These are phyloP conservation scores for Colletes collaris DNA, from an alignment of 2,888 invertebrate species.

Conservation along the genomic window DNA sequence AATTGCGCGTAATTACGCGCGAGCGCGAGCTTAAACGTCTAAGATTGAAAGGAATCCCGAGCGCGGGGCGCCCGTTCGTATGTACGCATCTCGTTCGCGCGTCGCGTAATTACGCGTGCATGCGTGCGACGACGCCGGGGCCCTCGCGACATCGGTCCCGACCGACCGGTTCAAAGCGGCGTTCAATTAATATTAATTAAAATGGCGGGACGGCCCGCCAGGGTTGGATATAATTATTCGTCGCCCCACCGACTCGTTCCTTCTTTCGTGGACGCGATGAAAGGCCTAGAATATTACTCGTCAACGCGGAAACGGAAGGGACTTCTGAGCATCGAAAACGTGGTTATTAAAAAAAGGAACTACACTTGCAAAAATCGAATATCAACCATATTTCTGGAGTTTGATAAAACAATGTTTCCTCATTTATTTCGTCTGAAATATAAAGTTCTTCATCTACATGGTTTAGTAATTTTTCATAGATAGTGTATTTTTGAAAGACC, in stretches of 20 bases:
- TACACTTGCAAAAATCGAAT: too few relatives aligned
- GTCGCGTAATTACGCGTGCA: constrained; percentile 72
- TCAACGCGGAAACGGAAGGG: constrained; percentile 14
- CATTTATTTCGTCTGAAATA: too few relatives aligned
- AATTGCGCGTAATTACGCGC: constrained; percentile 76
- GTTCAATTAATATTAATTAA: constrained; percentile 81
- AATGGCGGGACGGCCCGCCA: constrained; percentile 64
- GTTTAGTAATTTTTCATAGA: too few relatives aligned
- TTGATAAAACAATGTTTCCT: too few relatives aligned
- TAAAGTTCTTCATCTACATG: too few relatives aligned
- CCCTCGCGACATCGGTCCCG: constrained; percentile 63
- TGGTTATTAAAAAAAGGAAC: too few relatives aligned
- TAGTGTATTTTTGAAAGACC: too few relatives aligned
- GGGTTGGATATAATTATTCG: constrained; percentile 64
- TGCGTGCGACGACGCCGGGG: constrained; percentile 48
- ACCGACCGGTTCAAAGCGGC: constrained; percentile 65
- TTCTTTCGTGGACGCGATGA: not conserved
- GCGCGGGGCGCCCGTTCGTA: constrained; percentile 40
- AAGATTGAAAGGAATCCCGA: constrained; percentile 75
- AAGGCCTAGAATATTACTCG: not conserved
- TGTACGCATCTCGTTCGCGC: constrained; percentile 39
- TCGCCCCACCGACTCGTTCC: constrained; percentile 15
- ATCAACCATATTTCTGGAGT: too few relatives aligned
- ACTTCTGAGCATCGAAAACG: not conserved
- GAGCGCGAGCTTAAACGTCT: constrained; percentile 66